A percentile compares a stretch with the other conserved stretches of the same genome.
These are phyloP conservation scores for Nymphalis io DNA, from an alignment of 1,140 invertebrate genomes.

Conservation along the genomic window DNA sequence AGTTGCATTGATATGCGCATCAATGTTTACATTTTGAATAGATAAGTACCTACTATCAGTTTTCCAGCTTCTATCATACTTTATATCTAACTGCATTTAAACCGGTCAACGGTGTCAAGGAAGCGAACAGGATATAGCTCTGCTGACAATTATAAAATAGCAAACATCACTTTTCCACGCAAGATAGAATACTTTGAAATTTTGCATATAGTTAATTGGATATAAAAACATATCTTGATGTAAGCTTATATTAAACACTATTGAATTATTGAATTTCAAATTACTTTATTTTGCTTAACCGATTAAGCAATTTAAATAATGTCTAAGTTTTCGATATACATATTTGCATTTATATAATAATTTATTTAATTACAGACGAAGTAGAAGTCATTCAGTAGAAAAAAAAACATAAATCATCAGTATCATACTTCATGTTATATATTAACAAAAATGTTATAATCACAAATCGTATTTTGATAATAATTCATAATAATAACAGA, in stretches of 20 bases:
- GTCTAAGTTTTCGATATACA: too few species aligned
- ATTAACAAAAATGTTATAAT: not conserved
- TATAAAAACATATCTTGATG: too few species aligned
- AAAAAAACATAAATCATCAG: not conserved
- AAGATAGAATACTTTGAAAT: not conserved
- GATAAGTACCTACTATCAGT: slow-evolving; percentile 3
- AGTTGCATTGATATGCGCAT: not conserved
- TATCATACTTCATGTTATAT: not conserved
- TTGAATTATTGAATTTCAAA: too few species aligned
- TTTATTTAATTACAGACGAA: too few species aligned
- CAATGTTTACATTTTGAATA: slow-evolving; percentile 5
- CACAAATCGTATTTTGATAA: not conserved
- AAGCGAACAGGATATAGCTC: slow-evolving; percentile 23
- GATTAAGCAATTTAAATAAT: too few species aligned
- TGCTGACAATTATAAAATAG: slow-evolving; percentile 28
- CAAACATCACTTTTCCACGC: slow-evolving; percentile 11
- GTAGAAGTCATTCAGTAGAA: not conserved
- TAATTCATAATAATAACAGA: not conserved
- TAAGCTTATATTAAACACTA: too few species aligned
- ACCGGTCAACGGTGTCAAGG: slow-evolving; percentile 18
- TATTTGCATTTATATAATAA: too few species aligned
- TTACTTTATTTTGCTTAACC: too few species aligned
- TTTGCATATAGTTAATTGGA: not conserved
- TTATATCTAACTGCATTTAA: slow-evolving; percentile 28
- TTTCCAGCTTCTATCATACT: slow-evolving; percentile 11